Conservation (phyloP, 2,113 vertebrate genomes). For the Illadopsis cleaveri region DNA sequence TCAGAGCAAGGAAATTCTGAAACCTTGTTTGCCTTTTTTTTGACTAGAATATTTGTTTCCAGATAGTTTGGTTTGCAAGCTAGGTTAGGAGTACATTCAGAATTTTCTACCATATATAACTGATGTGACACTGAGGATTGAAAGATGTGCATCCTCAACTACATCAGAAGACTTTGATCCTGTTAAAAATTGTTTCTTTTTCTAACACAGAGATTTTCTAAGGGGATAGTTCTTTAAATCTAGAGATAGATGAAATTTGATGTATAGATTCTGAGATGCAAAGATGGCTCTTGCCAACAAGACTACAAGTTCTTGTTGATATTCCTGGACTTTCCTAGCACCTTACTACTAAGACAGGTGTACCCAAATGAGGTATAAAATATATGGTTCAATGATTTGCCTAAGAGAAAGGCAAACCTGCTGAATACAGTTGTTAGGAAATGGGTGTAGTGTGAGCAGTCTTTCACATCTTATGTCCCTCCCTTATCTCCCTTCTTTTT, state of each 20-base stretch:
- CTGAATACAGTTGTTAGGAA: neutral
- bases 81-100: neutral
- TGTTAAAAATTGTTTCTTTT: neutral
- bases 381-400: neutral
- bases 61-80: neutral
- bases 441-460: neutral
- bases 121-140: neutral
- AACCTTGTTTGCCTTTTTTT: neutral
- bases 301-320: neutral
- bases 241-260: neutral
- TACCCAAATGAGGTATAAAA: neutral
- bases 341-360: neutral
- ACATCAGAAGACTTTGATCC: neutral
- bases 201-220: neutral
- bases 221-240: neutral
- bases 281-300: neutral
- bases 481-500: neutral
- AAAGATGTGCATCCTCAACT: neutral
- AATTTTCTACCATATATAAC: neutral
- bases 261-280: neutral
- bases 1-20: neutral
- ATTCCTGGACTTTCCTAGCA: neutral
- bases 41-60: neutral
- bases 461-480: neutral
- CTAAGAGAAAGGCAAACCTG: neutral